Percentiles rank a stretch among this genome's conserved stretches.
Conservation (phyloP, 2,797 vertebrate species). For the Arctocebus calabarensis region DNA sequence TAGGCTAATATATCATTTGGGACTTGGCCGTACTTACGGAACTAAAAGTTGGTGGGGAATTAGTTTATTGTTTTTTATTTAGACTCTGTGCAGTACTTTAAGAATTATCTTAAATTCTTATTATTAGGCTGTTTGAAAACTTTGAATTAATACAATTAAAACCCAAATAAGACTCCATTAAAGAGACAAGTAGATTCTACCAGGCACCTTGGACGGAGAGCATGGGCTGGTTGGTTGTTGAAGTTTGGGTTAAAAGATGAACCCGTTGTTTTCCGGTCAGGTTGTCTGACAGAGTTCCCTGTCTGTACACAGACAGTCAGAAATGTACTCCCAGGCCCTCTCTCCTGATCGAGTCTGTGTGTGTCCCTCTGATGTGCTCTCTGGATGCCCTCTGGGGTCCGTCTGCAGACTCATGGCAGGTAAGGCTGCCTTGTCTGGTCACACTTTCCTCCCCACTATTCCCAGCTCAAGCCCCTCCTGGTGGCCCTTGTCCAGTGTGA, state of each 20-base stretch:
- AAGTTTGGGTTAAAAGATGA: not conserved
- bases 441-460: no score
- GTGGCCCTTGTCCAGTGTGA: rapidly evolving
- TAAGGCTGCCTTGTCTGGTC: no score
- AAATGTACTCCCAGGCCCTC: not conserved
- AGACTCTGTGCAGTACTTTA: not conserved
- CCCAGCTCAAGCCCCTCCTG: rapidly evolving
- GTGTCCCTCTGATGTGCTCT: not conserved
- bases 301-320: rapidly evolving
- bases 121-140: not conserved
- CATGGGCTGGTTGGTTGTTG: rapidly evolving
- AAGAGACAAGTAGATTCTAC: not conserved
- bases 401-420: rapidly evolving
- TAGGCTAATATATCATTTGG: not conserved
- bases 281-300: not conserved
- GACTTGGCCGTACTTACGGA: not conserved
- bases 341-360: not conserved
- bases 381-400: rapidly evolving
- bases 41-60: not conserved
- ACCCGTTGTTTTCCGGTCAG: rapidly evolving
- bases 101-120: not conserved
- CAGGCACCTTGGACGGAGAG: rapidly evolving
- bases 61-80: not conserved
- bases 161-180: not conserved
- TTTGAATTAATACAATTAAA: not conserved